phyloP scores from a whole-genome alignment of 1,140 invertebrate genomes.

The Leptopilina boulardi region DNA sequence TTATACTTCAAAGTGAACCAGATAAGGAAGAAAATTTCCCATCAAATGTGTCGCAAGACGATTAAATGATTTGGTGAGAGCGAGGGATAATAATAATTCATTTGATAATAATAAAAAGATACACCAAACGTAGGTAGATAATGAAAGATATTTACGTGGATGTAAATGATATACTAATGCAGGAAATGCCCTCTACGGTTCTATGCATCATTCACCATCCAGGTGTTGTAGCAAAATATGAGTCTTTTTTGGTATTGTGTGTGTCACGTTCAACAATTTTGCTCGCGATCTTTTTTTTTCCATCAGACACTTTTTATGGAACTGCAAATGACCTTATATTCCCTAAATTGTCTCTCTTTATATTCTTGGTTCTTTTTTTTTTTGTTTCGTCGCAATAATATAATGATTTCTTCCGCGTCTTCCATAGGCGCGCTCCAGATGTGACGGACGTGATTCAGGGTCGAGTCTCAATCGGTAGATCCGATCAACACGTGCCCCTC shows the following conservation, averaged over 20 bases:
- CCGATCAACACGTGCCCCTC: slow-evolving; percentile 12
- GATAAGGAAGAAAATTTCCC: slow-evolving; percentile 4
- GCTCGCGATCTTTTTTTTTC: slow-evolving; percentile 5
- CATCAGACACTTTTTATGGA: slow-evolving; percentile 45
- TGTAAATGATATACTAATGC: slow-evolving; percentile 68
- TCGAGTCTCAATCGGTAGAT: slow-evolving; percentile 30
- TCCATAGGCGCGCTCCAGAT: slow-evolving; percentile 39
- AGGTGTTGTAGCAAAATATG: slow-evolving; percentile 56
- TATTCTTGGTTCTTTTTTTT: slow-evolving; percentile 22
- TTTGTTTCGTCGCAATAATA: not conserved
- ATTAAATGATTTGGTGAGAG: slow-evolving; percentile 29
- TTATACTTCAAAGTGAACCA: not conserved
- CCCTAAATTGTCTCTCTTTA: slow-evolving; percentile 42
- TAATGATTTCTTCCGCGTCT: slow-evolving; percentile 35
- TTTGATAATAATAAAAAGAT: not conserved
- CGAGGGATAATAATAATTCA: not conserved
- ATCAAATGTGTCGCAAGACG: slow-evolving; percentile 18
- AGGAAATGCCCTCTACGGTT: slow-evolving; percentile 65
- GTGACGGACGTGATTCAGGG: slow-evolving; percentile 51
- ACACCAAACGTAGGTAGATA: slow-evolving; percentile 61
- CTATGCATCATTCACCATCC: slow-evolving; percentile 69
- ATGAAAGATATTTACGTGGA: slow-evolving; percentile 66
- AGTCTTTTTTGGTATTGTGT: slow-evolving; percentile 49
- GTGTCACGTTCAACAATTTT: slow-evolving; percentile 47
- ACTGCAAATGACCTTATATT: slow-evolving; percentile 54